Evolutionary conservation across 2,113 vertebrate genomes (phyloP), one percentile per base, ranked within the genome.

Genomic region (Sus scrofa): DNA sequence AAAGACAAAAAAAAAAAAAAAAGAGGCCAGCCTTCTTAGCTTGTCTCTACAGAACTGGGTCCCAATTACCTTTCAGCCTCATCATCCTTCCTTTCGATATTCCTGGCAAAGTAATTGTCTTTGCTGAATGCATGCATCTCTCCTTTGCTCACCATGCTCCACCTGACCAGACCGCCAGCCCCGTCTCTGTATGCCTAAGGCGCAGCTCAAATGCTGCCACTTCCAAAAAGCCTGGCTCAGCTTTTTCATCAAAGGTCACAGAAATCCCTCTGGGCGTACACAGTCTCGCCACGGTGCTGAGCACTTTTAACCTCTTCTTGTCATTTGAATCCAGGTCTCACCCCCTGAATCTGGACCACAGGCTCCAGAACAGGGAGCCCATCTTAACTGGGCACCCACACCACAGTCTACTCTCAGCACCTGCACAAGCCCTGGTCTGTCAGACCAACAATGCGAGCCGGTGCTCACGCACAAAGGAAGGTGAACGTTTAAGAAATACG

Each of bases 401-500:
- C 20, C 62, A 30, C 0, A 8, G 30, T 24, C 44, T 30, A 44
- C n/a, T 75, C 11, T 32, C 4, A 34, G 67, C 18, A 75, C 77
- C 34, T 52, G 27, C 50, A 44, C 20, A 32, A 37, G 60, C 7
- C 19, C 78, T 2, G 24, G 24, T 34, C 39, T 3, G 20, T 34
- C 58, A 62, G 24, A 50, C 18, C 34, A 10, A 15, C 6, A 15
- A 14, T 1, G n/a, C 18, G 12, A 8, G 26, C 10, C 89, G 9
- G 22, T 68, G 78, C 5, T 0, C 22, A 19, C 0, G 1, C 7
- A 4, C 6, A 3, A 22, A 62, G 20, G 32, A 50, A 73, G 19
- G 4, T 0, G 2, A 7, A 52, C 30, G 6, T 20, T 56, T 26
- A 81, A 82, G 90, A 77, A 85, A 88, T 13, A 18, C 10, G 44